These are phyloP conservation scores for Trematomus loennbergii DNA, from an alignment of 2,113 vertebrate genomes.

Conservation along the genomic window DNA sequence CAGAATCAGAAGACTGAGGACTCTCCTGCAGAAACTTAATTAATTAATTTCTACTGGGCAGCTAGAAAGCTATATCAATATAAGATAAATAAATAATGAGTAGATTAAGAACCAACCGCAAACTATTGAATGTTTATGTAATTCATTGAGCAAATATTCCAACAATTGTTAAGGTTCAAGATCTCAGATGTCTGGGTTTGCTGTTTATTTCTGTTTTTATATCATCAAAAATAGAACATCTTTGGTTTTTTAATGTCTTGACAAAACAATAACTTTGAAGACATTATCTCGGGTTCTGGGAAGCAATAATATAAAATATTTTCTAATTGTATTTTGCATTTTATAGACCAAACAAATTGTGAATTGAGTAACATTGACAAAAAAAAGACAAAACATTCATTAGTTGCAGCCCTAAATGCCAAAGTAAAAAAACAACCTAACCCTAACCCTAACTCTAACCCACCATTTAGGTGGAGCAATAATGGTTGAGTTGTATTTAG, in stretches of 20 bases:
- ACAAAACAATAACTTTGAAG: not conserved
- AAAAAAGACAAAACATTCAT: not conserved
- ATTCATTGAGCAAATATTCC: not conserved
- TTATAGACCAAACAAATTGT: not conserved
- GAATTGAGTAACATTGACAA: not conserved
- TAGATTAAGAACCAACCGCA: not conserved
- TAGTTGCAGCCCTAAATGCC: not conserved
- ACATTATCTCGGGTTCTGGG: not conserved
- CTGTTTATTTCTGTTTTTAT: not conserved
- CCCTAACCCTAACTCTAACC: too few relatives aligned
- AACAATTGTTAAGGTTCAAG: not conserved
- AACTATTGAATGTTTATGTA: not conserved
- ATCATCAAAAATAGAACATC: not conserved
- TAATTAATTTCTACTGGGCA: not conserved
- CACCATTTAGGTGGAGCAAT: not conserved
- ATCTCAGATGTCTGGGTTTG: not conserved
- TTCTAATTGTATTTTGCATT: not conserved
- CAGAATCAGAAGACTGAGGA: fast-evolving
- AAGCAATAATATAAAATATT: not conserved
- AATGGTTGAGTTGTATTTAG: not conserved
- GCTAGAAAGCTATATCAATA: not conserved
- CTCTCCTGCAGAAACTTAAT: not conserved
- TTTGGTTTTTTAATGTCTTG: not conserved
- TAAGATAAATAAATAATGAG: not conserved
- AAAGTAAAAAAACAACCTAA: too few relatives aligned